phyloP scores from a whole-genome alignment of 2,113 vertebrate genomes.

The Gymnogyps californianus region DNA sequence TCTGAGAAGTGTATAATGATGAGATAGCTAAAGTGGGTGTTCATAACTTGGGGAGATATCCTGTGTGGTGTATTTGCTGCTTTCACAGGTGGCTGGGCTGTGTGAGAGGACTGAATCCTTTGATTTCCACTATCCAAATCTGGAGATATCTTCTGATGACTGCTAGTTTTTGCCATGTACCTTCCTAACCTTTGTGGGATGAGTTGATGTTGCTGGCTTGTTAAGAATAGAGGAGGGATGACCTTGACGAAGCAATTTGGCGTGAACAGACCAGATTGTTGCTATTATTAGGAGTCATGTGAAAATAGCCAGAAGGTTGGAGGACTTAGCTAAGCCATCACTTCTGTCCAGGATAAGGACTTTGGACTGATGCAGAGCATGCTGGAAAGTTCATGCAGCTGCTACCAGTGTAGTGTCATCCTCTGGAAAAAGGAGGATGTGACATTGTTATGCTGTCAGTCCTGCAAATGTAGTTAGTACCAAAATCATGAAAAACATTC shows the following conservation, averaged over 20 bases:
- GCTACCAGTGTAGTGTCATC: not conserved
- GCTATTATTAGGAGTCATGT: not conserved
- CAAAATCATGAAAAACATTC: not conserved
- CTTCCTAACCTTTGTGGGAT: not conserved
- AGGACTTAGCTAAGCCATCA: not conserved
- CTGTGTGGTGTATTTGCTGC: not conserved
- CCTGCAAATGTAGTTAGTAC: not conserved
- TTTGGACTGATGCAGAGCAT: not conserved
- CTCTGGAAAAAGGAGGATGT: not conserved
- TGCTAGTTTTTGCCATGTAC: not conserved
- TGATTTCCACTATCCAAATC: not conserved
- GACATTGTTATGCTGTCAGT: not conserved
- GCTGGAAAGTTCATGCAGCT: not conserved
- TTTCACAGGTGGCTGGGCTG: not conserved
- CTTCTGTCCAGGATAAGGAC: not conserved
- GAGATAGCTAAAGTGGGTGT: too few species aligned
- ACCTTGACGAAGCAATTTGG: not conserved
- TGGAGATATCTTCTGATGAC: not conserved
- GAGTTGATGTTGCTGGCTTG: not conserved
- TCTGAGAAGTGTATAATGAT: not conserved
- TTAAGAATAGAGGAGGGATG: not conserved
- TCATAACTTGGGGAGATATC: not conserved
- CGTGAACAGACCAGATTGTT: not conserved
- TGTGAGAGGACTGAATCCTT: not conserved
- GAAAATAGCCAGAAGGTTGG: not conserved